A percentile compares a stretch with the other conserved stretches of the same genome.
Evolutionary conservation across 2,797 vertebrate species (phyloP).

Genomic region (Cheirogaleus major): DNA sequence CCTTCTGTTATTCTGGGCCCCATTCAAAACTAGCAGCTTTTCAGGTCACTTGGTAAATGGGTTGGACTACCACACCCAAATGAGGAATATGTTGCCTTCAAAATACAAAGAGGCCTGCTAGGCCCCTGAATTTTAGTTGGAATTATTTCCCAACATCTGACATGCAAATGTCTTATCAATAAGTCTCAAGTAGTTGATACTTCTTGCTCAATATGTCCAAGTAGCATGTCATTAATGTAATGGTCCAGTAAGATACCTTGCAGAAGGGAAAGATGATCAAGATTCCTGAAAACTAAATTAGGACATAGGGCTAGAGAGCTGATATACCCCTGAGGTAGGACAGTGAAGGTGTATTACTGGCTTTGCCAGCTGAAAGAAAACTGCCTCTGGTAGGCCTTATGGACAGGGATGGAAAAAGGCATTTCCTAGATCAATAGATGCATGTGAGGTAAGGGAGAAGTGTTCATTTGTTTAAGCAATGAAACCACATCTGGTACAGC

Average conservation of each 20-base stretch:
- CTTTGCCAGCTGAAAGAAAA: not conserved
- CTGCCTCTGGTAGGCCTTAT: not conserved
- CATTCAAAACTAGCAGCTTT: too few species aligned
- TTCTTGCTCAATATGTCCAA: not conserved
- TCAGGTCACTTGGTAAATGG: too few species aligned
- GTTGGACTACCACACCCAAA: too few species aligned
- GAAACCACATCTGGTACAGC: not conserved
- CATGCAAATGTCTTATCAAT: not conserved
- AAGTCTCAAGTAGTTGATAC: not conserved
- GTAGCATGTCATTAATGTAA: not conserved
- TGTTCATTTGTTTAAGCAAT: not conserved
- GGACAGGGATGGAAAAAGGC: not conserved
- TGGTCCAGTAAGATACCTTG: not conserved
- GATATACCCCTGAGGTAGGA: not conserved
- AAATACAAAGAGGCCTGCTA: not conserved
- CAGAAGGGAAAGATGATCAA: not conserved
- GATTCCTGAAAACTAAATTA: not conserved
- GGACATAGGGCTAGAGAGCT: not conserved
- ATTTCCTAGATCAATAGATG: not conserved
- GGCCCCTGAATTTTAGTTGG: not conserved
- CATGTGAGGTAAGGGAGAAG: not conserved
- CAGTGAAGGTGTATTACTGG: not conserved
- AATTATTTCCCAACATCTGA: not conserved
- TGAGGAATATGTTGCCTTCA: too few species aligned
- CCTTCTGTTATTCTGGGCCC: not conserved